Conservation (phyloP, 2,113 vertebrate species). For the Mesocricetus auratus region DNA sequence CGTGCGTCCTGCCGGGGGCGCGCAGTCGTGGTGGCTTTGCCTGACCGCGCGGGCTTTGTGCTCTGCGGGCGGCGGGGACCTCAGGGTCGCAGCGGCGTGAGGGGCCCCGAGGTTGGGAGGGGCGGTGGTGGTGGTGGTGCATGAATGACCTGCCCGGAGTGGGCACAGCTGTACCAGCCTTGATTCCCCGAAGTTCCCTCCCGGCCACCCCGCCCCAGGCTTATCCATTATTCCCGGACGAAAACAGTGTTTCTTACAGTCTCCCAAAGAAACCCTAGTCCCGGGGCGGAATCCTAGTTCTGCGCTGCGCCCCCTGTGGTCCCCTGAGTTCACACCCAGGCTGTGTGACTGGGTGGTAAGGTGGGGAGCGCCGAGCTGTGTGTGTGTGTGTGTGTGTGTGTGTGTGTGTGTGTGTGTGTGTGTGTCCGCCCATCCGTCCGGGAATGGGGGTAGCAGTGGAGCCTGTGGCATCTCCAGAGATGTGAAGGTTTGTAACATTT, state of each 20-base stretch:
- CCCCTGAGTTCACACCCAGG: neutral
- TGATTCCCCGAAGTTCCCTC: constrained; percentile 24
- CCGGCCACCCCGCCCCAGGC: constrained; percentile 43
- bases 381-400: neutral
- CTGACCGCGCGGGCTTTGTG: constrained; percentile 69
- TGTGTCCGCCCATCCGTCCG: neutral
- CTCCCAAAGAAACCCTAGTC: constrained; percentile 65
- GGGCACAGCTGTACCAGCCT: constrained; percentile 65
- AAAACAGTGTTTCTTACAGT: constrained; percentile 80
- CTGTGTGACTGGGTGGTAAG: neutral
- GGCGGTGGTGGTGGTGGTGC: neutral
- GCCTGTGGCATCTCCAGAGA: neutral
- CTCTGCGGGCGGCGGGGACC: neutral
- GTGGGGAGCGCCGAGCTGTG: neutral
- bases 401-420: neutral
- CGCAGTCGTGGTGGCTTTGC: constrained; percentile 46
- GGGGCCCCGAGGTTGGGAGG: constrained; percentile 62
- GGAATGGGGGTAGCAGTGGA: neutral
- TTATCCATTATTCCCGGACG: constrained; percentile 68
- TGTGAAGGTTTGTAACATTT: neutral
- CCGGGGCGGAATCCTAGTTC: constrained; percentile 34
- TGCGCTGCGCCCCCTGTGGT: constrained; percentile 26
- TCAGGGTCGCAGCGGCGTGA: constrained; percentile 24
- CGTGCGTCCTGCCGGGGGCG: constrained; percentile 71
- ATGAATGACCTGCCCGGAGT: neutral